Conservation (phyloP, 1,140 invertebrate species). For the Zaprionus africanus region DNA sequence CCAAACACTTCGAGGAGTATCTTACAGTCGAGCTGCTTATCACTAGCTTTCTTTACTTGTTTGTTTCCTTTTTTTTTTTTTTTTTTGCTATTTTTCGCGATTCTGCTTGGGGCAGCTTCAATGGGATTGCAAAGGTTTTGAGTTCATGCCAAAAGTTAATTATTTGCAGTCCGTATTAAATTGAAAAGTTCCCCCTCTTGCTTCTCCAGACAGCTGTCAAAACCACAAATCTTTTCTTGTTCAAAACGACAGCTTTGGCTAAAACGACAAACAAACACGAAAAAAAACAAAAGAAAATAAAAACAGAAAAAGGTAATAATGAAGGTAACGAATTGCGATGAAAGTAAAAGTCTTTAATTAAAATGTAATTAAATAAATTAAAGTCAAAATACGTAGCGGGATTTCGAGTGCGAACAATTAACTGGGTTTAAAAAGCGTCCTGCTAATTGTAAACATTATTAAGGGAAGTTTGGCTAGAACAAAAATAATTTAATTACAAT, state of each 20-base stretch:
- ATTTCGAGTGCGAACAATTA: not conserved
- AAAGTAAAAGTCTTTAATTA: not conserved
- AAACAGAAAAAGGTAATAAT: not conserved
- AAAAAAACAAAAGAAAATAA: slow-evolving; percentile 14
- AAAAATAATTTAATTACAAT: too few relatives aligned
- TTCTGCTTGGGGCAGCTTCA: slow-evolving; percentile 4
- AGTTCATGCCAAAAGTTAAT: slow-evolving; percentile 37
- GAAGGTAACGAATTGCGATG: not conserved
- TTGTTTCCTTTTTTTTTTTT: not conserved
- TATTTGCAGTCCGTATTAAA: slow-evolving; percentile 41
- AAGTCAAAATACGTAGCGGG: not conserved
- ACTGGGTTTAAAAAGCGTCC: not conserved
- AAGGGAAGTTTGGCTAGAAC: not conserved
- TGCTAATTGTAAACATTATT: slow-evolving; percentile 1
- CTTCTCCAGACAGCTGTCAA: slow-evolving; percentile 20
- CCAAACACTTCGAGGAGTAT: not conserved
- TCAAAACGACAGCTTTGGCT: not conserved
- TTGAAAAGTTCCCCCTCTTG: slow-evolving; percentile 23
- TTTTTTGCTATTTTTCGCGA: not conserved
- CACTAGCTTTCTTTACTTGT: not conserved
- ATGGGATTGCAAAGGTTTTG: slow-evolving; percentile 10
- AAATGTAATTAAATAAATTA: not conserved
- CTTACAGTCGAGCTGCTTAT: not conserved
- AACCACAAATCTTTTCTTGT: slow-evolving; percentile 33
- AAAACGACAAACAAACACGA: not conserved